These are phyloP conservation scores for Tetropium fuscum DNA, from an alignment of 2,888 invertebrate species.

Conservation along the genomic window DNA sequence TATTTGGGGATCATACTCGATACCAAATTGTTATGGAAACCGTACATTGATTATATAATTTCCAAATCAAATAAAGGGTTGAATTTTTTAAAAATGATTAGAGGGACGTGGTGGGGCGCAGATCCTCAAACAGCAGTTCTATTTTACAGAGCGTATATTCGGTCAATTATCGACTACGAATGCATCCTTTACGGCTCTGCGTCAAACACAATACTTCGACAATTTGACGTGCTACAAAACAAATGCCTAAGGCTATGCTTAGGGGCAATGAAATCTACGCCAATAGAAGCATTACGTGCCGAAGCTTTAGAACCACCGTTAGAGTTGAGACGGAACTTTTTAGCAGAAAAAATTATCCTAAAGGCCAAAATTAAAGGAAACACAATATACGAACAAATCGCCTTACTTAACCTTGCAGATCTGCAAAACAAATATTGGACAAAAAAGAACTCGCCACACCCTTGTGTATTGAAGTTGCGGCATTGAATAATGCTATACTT, in stretches of 20 bases:
- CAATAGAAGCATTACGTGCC: neutral
- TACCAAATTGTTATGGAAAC: slow-evolving; percentile 5
- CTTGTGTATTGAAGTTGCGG: too few relatives aligned
- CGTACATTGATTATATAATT: neutral
- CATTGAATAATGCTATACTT: too few relatives aligned
- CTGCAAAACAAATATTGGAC: too few relatives aligned
- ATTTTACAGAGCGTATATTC: slow-evolving; percentile 1
- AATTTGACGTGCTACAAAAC: neutral
- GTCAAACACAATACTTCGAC: neutral
- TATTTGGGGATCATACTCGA: slow-evolving; percentile 5
- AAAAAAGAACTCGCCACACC: too few relatives aligned
- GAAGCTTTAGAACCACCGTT: neutral
- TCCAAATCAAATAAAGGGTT: slow-evolving; percentile 4
- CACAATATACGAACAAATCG: too few relatives aligned
- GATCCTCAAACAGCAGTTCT: slow-evolving; percentile 8
- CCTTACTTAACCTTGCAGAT: too few relatives aligned
- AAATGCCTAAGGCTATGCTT: neutral
- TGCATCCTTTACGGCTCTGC: neutral
- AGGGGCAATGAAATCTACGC: neutral
- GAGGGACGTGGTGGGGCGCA: slow-evolving; percentile 15
- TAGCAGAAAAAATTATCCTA: neutral
- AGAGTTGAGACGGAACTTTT: neutral
- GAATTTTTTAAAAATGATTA: slow-evolving; percentile 14
- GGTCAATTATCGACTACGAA: slow-evolving; percentile 8
- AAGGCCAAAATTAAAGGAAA: too few relatives aligned